phyloP scores from a whole-genome alignment of 2,888 invertebrate genomes.

The Enchytraeus crypticus region DNA sequence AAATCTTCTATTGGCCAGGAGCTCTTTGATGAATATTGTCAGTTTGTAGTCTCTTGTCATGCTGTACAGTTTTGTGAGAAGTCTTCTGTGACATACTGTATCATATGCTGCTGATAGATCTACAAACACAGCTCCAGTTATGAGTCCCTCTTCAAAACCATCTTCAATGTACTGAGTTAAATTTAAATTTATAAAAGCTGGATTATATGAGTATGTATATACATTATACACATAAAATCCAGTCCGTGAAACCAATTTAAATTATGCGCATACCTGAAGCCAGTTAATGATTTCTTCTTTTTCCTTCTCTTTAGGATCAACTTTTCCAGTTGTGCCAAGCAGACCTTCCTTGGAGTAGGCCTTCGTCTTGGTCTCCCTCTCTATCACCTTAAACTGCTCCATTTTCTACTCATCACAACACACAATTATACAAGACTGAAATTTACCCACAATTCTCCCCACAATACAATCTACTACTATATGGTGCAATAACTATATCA shows the following conservation, averaged over 20 bases:
- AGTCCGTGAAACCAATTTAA: neutral
- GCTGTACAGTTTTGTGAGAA: too few relatives aligned
- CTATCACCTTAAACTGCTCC: conserved; percentile 99
- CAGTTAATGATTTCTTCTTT: conserved; percentile 90
- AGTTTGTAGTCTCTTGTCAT: too few relatives aligned
- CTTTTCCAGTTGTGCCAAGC: conserved; percentile 83
- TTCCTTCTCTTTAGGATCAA: conserved; percentile 96
- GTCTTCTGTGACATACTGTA: too few relatives aligned
- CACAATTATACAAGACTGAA: neutral
- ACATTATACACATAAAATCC: neutral
- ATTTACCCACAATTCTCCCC: too few relatives aligned
- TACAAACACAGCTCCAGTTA: too few relatives aligned
- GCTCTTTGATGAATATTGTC: too few relatives aligned
- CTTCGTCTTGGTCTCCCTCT: conserved; percentile 99
- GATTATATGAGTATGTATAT: neutral
- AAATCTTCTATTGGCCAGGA: too few relatives aligned
- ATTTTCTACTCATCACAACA: conserved; percentile 70
- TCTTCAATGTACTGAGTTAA: too few relatives aligned
- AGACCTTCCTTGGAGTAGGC: conserved; percentile 97
- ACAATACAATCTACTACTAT: too few relatives aligned
- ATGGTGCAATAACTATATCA: neutral
- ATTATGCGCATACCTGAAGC: conserved; percentile 60
- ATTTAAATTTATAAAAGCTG: too few relatives aligned
- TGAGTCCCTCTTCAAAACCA: too few relatives aligned
- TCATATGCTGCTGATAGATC: too few relatives aligned